These are phyloP conservation scores for Tridacna crocea DNA, from an alignment of 2,888 invertebrate genomes.

Conservation along the genomic window DNA sequence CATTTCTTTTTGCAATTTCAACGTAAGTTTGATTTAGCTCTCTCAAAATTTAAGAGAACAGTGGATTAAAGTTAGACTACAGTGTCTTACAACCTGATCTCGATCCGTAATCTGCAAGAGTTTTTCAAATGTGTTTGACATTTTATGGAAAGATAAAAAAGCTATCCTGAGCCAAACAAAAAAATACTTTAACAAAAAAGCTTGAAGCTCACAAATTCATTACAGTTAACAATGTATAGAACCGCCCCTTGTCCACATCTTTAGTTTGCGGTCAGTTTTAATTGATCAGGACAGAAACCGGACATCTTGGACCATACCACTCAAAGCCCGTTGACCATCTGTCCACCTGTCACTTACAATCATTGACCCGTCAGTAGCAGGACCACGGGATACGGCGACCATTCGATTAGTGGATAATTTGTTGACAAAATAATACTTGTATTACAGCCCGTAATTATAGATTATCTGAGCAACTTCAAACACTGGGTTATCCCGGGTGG, in stretches of 20 bases:
- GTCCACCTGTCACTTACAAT: constrained; percentile 39
- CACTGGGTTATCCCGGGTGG: constrained; percentile 6
- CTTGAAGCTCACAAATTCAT: not conserved
- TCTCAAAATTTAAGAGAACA: too few relatives aligned
- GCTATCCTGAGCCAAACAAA: too few relatives aligned
- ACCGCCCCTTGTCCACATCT: not conserved
- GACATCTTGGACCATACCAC: constrained; percentile 29
- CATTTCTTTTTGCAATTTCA: too few relatives aligned
- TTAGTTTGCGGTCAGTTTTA: constrained; percentile 34
- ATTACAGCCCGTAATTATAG: constrained; percentile 16
- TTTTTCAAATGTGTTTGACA: too few relatives aligned
- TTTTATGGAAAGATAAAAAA: too few relatives aligned
- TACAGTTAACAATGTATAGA: not conserved
- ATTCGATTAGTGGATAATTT: constrained; percentile 40
- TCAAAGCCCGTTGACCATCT: constrained; percentile 38
- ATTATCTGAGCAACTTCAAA: constrained; percentile 6
- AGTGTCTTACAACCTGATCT: too few relatives aligned
- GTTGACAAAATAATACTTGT: constrained; percentile 52
- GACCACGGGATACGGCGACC: constrained; percentile 10
- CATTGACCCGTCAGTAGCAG: constrained; percentile 15
- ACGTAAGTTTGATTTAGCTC: too few relatives aligned
- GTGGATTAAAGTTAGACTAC: too few relatives aligned
- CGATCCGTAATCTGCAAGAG: too few relatives aligned
- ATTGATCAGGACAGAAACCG: constrained; percentile 34
- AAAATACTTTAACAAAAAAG: not conserved